phyloP scores from a whole-genome alignment of 2,113 vertebrate genomes.

The Rhinogobius similis region DNA sequence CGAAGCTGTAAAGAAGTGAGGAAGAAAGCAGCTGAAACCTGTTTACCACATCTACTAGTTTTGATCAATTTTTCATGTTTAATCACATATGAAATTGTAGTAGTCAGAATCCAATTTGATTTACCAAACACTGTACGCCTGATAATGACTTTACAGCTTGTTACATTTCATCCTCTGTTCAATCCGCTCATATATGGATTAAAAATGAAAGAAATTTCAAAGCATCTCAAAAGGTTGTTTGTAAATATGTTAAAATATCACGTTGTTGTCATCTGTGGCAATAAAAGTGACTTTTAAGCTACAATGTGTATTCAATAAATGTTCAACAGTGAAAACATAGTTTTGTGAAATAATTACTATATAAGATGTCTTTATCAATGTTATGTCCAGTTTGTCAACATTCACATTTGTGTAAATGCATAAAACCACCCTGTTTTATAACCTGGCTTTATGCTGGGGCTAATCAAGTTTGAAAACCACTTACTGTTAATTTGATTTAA shows the following conservation, averaged over 20 bases:
- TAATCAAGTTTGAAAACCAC: too few species aligned
- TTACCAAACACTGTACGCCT: constrained; percentile 2
- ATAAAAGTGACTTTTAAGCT: too few species aligned
- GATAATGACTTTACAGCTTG: constrained; percentile 16
- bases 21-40: neutral
- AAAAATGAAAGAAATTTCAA: constrained; percentile 5
- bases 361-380: too few species aligned
- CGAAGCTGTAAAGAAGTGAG: constrained; percentile 4
- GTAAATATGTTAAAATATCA: neutral
- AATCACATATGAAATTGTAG: neutral
- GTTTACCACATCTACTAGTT: neutral
- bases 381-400: too few species aligned
- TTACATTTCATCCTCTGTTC: constrained; percentile 9
- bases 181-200: neutral
- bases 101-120: neutral
- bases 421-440: too few species aligned
- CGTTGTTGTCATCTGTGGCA: neutral
- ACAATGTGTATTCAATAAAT: too few species aligned
- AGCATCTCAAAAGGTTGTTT: neutral
- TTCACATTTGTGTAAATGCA: too few species aligned
- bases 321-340: too few species aligned
- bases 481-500: too few species aligned
- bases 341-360: too few species aligned
- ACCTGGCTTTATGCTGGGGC: too few species aligned
- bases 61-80: constrained; percentile 1